Evolutionary conservation across 2,797 vertebrate species (phyloP), one percentile per base, ranked within the genome.

Genomic region (Centropyge bicolor): DNA sequence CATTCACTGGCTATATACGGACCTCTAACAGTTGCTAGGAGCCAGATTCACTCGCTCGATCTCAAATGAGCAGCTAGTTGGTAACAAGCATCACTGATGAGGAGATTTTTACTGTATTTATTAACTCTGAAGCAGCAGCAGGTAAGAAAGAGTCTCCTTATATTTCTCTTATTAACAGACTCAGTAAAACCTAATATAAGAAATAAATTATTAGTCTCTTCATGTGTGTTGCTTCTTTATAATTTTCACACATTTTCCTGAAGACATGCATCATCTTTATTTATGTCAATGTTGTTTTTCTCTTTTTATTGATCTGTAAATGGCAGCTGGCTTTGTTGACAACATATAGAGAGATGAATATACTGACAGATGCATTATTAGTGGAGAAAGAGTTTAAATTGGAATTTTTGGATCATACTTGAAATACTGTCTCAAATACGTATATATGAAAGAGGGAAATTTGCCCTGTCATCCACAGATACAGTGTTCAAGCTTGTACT

Each of bases 1-100:
- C 48, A 22, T 56, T 54, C 57, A 43, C 10, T 17, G 51, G 45
- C 17, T 14, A 24, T 46, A 9, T 63, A 70, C 77, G 80, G 80
- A 73, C 77, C 76, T 68, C 41, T 80, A 57, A 81, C 76, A 20
- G 88, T 90, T 89, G 88, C 86, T 88, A 86, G 84, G 87, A 87
- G 87, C 87, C 81, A 73, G 76, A 66, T 70, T 69, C 74, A 1
- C 69, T 72, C 38, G 8, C 62, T 80, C 8, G 14, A 68, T 70
- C 66, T 27, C 12, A 17, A 55, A 71, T 66, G 59, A 74, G 70
- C 74, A 62, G 68, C 73, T 36, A 54, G 72, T 71, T 59, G 61
- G 24, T 48, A 72, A 85, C 83, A 83, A 84, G 57, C 57, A 38
- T 81, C 63, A 55, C 38, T 40, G 75, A 78, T 51, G 76, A 77